Percentiles rank a stretch among this genome's conserved stretches.
Conservation (phyloP, 2,888 invertebrate species). For the Malachius bipustulatus region DNA sequence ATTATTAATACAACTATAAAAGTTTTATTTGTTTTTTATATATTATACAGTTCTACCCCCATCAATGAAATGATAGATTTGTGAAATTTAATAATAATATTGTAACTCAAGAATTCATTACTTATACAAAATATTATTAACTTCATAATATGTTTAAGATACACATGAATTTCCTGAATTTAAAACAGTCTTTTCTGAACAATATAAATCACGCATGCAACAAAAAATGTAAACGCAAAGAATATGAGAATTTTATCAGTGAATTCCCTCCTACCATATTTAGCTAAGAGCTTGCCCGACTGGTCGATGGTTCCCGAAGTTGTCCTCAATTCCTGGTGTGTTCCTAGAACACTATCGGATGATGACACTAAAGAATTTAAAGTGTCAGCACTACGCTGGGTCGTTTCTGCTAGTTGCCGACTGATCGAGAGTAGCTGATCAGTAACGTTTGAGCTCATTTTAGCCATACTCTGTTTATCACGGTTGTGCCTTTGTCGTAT, state of each 20-base stretch:
- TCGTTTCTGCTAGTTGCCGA: slow-evolving; percentile 74
- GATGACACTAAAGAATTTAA: slow-evolving; percentile 64
- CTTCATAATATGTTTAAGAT: too few relatives aligned
- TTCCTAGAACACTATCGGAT: slow-evolving; percentile 57
- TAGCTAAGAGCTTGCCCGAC: slow-evolving; percentile 82
- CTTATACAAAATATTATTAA: too few relatives aligned
- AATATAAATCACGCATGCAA: slow-evolving; percentile 86
- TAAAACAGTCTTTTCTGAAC: slow-evolving; percentile 80
- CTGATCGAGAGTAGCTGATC: slow-evolving; percentile 78
- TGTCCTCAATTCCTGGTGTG: slow-evolving; percentile 69
- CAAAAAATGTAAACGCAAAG: slow-evolving; percentile 77
- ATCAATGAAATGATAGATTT: too few relatives aligned
- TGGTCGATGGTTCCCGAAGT: slow-evolving; percentile 81
- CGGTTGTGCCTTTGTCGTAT: slow-evolving; percentile 53
- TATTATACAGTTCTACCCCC: too few relatives aligned
- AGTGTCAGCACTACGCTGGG: slow-evolving; percentile 75
- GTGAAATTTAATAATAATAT: too few relatives aligned
- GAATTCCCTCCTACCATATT: slow-evolving; percentile 87
- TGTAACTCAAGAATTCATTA: too few relatives aligned
- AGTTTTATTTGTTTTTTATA: too few relatives aligned
- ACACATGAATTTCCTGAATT: too few relatives aligned
- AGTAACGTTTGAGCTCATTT: slow-evolving; percentile 66
- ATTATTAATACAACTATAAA: too few relatives aligned
- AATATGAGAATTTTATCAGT: slow-evolving; percentile 88
- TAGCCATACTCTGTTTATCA: slow-evolving; percentile 52